phyloP scores from a whole-genome alignment of 1,140 invertebrate genomes.

The Neodiprion virginianus region DNA sequence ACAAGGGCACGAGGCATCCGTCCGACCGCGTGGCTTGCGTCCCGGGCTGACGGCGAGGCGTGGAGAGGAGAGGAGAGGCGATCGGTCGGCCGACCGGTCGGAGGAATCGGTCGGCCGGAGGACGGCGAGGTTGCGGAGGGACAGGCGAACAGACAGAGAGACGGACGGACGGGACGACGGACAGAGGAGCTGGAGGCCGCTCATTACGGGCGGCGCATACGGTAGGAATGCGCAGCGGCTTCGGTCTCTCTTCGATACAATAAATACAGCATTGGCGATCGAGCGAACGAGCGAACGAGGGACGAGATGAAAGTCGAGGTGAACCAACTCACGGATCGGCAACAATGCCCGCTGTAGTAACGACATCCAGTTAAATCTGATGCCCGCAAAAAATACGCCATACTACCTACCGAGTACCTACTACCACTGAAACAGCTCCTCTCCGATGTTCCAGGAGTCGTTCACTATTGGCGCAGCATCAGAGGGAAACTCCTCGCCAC shows the following conservation, averaged over 20 bases:
- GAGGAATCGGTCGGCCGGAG: slow-evolving; percentile 25
- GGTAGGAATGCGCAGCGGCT: slow-evolving; percentile 54
- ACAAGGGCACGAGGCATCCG: not conserved
- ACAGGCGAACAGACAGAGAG: slow-evolving; percentile 26
- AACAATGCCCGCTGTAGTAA: slow-evolving; percentile 55
- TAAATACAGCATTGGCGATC: slow-evolving; percentile 52
- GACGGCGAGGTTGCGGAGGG: slow-evolving; percentile 34
- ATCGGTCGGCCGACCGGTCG: not conserved
- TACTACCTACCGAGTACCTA: slow-evolving; percentile 11
- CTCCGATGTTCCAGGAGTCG: slow-evolving; percentile 29
- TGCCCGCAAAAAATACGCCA: slow-evolving; percentile 42
- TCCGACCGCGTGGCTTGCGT: not conserved
- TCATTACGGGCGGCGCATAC: slow-evolving; percentile 58
- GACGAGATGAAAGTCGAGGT: slow-evolving; percentile 31
- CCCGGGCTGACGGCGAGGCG: slow-evolving; percentile 16
- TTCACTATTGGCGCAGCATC: not conserved
- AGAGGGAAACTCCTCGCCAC: not conserved
- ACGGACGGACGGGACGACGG: slow-evolving; percentile 47
- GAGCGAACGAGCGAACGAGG: slow-evolving; percentile 28
- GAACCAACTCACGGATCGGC: slow-evolving; percentile 47
- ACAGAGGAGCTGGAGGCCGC: slow-evolving; percentile 56
- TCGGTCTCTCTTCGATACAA: slow-evolving; percentile 46
- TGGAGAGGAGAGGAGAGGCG: not conserved
- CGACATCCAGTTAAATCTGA: slow-evolving; percentile 55
- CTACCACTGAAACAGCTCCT: not conserved